Conservation (phyloP, 2,113 vertebrate species). For the Anseranas semipalmata region DNA sequence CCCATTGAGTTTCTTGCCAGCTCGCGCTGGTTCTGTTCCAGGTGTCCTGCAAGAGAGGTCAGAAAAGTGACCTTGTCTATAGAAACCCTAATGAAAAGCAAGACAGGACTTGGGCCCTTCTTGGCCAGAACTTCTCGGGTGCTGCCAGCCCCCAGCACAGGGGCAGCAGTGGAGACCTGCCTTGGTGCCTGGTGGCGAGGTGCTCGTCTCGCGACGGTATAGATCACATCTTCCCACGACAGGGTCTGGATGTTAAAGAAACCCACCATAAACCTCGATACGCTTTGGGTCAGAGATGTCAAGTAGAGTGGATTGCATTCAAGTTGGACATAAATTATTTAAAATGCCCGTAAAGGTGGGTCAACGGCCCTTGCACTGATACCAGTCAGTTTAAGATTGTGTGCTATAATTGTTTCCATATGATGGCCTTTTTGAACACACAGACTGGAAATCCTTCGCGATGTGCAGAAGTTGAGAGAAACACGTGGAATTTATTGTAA, state of each 20-base stretch:
- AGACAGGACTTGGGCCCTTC: not conserved
- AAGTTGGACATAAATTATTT: constrained; percentile 60
- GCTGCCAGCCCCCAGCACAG: not conserved
- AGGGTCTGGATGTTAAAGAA: constrained; percentile 54
- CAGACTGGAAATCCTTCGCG: not conserved
- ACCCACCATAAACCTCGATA: constrained; percentile 43
- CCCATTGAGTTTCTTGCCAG: not conserved
- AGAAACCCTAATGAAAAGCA: not conserved
- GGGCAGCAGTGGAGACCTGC: not conserved
- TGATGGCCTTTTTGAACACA: not conserved
- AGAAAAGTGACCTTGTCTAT: not conserved
- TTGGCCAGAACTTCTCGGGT: not conserved
- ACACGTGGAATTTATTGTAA: constrained; percentile 42
- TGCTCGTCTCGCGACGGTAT: not conserved
- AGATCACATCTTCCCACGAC: constrained; percentile 28
- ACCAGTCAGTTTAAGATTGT: not conserved
- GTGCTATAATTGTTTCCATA: constrained; percentile 43
- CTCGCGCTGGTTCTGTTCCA: not conserved
- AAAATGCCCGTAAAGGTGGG: constrained; percentile 53
- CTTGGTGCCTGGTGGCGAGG: not conserved
- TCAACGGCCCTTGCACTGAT: constrained; percentile 15
- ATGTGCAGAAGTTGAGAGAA: not conserved
- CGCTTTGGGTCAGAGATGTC: constrained; percentile 49
- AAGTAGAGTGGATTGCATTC: constrained; percentile 55
- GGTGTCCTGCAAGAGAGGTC: not conserved